phyloP scores from a whole-genome alignment of 2,113 vertebrate species.

The Suricata suricatta region DNA sequence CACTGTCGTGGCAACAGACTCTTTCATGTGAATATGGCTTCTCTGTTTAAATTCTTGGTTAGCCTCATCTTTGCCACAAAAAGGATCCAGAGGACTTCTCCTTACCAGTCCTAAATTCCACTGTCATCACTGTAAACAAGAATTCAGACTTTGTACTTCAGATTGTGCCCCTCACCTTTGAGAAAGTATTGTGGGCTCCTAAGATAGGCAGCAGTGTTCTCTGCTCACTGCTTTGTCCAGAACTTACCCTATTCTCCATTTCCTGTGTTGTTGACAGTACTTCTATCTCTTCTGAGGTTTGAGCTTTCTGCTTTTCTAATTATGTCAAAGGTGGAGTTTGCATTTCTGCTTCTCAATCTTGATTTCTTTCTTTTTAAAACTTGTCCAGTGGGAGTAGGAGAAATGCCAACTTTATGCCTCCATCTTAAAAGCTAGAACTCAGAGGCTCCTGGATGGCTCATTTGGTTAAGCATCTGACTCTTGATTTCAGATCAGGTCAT shows the following conservation, averaged over 20 bases:
- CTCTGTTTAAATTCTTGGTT: background rate
- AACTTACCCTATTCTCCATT: too few relatives aligned
- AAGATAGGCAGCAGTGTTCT: background rate
- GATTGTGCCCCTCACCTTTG: background rate
- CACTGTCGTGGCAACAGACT: background rate
- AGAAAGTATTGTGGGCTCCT: background rate
- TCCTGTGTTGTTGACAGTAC: background rate
- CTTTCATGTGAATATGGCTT: background rate
- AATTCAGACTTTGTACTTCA: background rate
- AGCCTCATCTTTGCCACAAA: background rate
- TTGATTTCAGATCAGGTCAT: too few relatives aligned
- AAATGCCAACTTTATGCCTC: background rate
- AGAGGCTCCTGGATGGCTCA: background rate
- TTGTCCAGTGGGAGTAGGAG: background rate
- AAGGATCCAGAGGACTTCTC: background rate
- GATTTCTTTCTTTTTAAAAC: background rate
- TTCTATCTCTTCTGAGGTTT: background rate
- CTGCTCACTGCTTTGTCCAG: background rate
- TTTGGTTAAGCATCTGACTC: too few relatives aligned
- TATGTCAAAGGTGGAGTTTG: background rate
- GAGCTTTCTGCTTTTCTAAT: background rate
- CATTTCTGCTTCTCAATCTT: background rate
- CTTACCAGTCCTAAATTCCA: background rate
- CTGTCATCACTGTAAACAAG: background rate
- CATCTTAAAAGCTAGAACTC: background rate